Percentiles rank a stretch among this genome's conserved stretches.
Evolutionary conservation across 2,113 vertebrate species (phyloP).

Genomic region (Phainopepla nitens): DNA sequence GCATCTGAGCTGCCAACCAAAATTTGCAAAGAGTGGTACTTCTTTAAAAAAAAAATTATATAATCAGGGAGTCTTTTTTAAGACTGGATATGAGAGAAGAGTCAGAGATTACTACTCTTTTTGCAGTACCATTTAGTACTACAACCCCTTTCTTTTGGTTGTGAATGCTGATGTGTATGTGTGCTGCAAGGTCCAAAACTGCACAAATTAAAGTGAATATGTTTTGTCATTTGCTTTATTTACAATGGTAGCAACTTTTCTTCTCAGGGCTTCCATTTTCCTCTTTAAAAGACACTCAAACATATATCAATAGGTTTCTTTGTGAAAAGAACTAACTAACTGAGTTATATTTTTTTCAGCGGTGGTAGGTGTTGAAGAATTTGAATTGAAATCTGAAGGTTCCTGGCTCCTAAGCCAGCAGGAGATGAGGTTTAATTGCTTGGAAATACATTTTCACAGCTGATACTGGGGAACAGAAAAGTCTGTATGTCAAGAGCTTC

Average conservation of each 20-base stretch:
- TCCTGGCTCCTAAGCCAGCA: slow-evolving; percentile 73
- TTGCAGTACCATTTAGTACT: not conserved
- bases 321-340: slow-evolving; percentile 60
- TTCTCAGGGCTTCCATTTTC: not conserved
- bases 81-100: not conserved
- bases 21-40: not conserved
- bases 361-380: slow-evolving; percentile 73
- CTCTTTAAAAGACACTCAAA: slow-evolving; percentile 47
- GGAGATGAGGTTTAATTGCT: slow-evolving; percentile 78
- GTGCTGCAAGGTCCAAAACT: slow-evolving; percentile 18
- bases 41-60: not conserved
- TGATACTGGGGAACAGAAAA: slow-evolving; percentile 71
- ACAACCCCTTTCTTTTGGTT: not conserved
- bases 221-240: slow-evolving; percentile 50
- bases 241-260: slow-evolving; percentile 41
- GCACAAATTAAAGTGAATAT: slow-evolving; percentile 16
- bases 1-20: not conserved
- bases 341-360: slow-evolving; percentile 5
- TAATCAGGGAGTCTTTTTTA: not conserved
- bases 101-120: not conserved
- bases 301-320: slow-evolving; percentile 72
- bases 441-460: slow-evolving; percentile 78
- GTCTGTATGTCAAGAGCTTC: slow-evolving; percentile 71
- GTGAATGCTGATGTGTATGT: not conserved
- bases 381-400: slow-evolving; percentile 75